These are phyloP conservation scores for Uropsilus gracilis DNA, from an alignment of 2,113 vertebrate species.

Conservation along the genomic window DNA sequence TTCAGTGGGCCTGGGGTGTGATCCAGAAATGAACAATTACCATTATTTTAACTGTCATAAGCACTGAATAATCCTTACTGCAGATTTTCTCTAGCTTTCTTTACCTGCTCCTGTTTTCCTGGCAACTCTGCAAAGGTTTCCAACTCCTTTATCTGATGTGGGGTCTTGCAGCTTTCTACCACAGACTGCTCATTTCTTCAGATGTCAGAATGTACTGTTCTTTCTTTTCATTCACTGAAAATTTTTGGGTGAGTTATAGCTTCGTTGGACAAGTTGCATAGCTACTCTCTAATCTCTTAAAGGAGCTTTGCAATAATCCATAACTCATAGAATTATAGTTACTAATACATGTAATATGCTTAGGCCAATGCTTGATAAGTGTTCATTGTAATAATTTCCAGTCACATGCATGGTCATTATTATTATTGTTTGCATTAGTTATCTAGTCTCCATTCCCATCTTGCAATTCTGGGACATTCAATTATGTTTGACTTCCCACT, in stretches of 20 bases:
- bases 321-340: constrained; percentile 8
- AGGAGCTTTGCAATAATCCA: background rate
- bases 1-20: background rate
- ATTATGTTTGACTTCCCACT: background rate
- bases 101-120: background rate
- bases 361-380: background rate
- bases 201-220: constrained; percentile 6
- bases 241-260: background rate
- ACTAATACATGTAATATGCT: background rate
- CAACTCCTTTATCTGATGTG: background rate
- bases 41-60: constrained; percentile 11
- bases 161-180: background rate
- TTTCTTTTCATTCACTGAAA: background rate
- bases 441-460: background rate
- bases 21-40: constrained; percentile 17
- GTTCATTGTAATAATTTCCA: background rate
- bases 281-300: background rate
- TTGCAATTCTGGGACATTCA: constrained; percentile 8
- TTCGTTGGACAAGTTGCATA: constrained; percentile 9
- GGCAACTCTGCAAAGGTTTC: background rate
- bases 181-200: background rate
- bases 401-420: background rate
- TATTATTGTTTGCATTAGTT: background rate
- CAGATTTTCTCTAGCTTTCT: constrained; percentile 13
- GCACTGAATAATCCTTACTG: background rate